phyloP scores from a whole-genome alignment of 35 echinoderm and acorn worm genomes.

The Eucidaris tribuloides region DNA sequence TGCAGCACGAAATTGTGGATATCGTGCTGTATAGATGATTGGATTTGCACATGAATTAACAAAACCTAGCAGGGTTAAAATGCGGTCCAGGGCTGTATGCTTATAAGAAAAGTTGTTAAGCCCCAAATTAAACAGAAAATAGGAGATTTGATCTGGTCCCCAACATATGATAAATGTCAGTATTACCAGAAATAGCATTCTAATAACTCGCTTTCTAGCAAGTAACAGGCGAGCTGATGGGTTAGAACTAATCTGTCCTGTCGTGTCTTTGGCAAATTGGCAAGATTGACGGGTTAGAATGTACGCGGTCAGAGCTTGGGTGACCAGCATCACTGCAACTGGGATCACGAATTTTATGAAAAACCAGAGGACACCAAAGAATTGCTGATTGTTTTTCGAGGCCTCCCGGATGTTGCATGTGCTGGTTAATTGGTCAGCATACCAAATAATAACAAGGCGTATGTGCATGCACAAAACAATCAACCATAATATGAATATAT shows the following conservation, averaged over 20 bases:
- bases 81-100: not conserved
- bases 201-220: conserved; percentile 24
- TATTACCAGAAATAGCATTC: conserved; percentile 56
- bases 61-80: conserved; percentile 34
- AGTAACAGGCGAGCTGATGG: not conserved
- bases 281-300: not conserved
- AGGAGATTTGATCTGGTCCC: conserved; percentile 36
- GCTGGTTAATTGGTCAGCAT: too few species aligned
- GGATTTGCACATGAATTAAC: conserved; percentile 57
- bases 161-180: conserved; percentile 52
- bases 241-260: not conserved
- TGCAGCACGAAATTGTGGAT: not conserved
- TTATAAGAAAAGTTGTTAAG: not conserved
- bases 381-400: not conserved
- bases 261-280: not conserved
- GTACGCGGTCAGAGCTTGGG: not conserved
- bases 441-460: too few species aligned
- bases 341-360: conserved; percentile 42
- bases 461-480: too few species aligned
- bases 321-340: conserved; percentile 24
- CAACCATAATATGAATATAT: too few species aligned
- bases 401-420: not conserved
- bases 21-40: conserved; percentile 52
- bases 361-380: conserved; percentile 22
- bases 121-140: conserved; percentile 38